Base-by-base conservation (phyloP, 2,888 invertebrate species). In the Brachyptera risi region DNA sequence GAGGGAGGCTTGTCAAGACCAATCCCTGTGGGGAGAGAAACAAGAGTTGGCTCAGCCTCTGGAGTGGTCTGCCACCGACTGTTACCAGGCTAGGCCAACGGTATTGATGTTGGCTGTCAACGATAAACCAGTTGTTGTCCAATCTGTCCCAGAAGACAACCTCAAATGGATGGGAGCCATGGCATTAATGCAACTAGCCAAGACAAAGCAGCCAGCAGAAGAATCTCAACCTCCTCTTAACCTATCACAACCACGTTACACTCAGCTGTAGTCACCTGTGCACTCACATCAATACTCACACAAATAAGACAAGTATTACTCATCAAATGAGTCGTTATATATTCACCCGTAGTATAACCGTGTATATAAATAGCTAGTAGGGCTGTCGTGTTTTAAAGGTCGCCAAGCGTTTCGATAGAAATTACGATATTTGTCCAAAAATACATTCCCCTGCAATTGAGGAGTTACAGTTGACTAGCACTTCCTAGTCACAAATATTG, bases 151-250 rank as follows among this genome's bases (percentile, higher is more conserved):
- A 7, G 75, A 77, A 59, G 74, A 75, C 42, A 76, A 75, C 68
- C 74, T 77, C 38, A 76, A 83, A 68, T 81, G 82, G 78, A 75
- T 83, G 65, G 82, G 83, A 21, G 83, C 83, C 38, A 76, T 84
- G 70, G 83, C 83, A 38, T 73, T 84, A 19, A 83, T 84, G 71
- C 80, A 83, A 70, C 70, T 84, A 44, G 80, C 82, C 37, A 79
- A 65, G 42, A 51, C 62, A 19, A 50, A 63, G 17, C 17, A 24
- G 7, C 50, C 50, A n/a, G 19, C 19, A 11, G 19, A 13, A 17
- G 38, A 40, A 26, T n/a, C 35, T 50, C 40, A 37, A 4, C 19
- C 47, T 3, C 61, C 63, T 9, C 51, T 63, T 3, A 65, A 62
- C 31, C 47, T 63, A 11, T 60, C 65, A 2, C 65, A 65, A 37